A percentile compares a stretch with the other conserved stretches of the same genome.
Conservation (phyloP, 30 jellyfish, hydroid and myxozoan species). For the Chrysaora quinquecirrha region DNA sequence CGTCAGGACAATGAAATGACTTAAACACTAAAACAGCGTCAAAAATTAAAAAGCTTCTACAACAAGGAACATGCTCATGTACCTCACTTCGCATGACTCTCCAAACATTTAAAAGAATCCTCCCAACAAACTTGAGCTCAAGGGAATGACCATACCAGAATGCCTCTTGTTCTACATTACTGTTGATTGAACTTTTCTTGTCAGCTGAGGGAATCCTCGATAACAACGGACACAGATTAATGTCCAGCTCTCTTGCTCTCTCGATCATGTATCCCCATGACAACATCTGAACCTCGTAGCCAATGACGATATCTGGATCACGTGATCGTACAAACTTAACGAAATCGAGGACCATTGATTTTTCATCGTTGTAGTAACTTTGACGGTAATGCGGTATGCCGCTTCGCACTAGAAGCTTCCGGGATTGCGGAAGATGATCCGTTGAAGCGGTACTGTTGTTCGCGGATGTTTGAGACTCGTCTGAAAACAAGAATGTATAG, state of each 20-base stretch:
- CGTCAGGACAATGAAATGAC: background rate
- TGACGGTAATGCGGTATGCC: slow-evolving; percentile 56
- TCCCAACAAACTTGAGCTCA: slow-evolving; percentile 78
- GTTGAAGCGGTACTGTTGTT: background rate
- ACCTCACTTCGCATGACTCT: slow-evolving; percentile 97
- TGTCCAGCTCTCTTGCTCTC: slow-evolving; percentile 82
- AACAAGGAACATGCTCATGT: slow-evolving; percentile 7
- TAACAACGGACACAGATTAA: slow-evolving; percentile 72
- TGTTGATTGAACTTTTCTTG: slow-evolving; percentile 19
- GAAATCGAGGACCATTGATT: slow-evolving; percentile 70
- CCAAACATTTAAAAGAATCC: slow-evolving; percentile 94
- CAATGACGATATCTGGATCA: slow-evolving; percentile 93
- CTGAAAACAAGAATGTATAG: background rate
- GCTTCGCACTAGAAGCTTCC: slow-evolving; percentile 22
- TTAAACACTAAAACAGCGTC: background rate
- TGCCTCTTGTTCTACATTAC: slow-evolving; percentile 39
- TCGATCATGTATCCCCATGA: slow-evolving; percentile 96
- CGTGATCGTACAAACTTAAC: slow-evolving; percentile 62
- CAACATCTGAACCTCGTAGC: slow-evolving; percentile 96
- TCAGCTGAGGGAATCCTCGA: slow-evolving; percentile 78
- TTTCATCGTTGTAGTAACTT: slow-evolving; percentile 66
- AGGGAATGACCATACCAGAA: slow-evolving; percentile 65
- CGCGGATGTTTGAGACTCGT: background rate
- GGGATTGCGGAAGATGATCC: background rate
- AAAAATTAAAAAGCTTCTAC: background rate